Conservation (phyloP, 2,797 vertebrate genomes). For the Coendou prehensilis region DNA sequence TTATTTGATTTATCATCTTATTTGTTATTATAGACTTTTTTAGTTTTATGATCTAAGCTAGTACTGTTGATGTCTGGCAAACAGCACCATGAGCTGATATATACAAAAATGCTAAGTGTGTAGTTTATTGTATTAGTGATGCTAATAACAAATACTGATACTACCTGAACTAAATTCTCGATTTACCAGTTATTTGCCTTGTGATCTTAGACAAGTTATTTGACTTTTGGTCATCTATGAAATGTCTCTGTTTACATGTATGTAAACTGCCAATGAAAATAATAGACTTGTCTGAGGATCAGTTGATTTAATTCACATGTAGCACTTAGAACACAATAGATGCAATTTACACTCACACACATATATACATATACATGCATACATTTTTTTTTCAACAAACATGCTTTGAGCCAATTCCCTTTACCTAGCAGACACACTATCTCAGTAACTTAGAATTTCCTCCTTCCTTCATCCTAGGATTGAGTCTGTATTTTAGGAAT, state of each 20-base stretch:
- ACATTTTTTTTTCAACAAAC: background rate
- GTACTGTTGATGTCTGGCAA: conserved; percentile 63
- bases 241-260: background rate
- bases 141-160: background rate
- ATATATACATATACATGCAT: background rate
- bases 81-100: conserved; percentile 67
- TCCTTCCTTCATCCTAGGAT: background rate
- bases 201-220: background rate
- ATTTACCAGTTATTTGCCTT: background rate
- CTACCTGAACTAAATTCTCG: background rate
- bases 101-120: conserved; percentile 69
- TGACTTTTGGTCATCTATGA: background rate
- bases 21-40: conserved; percentile 75
- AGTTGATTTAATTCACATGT: background rate
- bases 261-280: background rate
- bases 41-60: conserved; percentile 74
- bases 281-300: background rate
- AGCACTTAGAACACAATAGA: background rate
- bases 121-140: conserved; percentile 64
- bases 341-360: background rate
- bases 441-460: background rate
- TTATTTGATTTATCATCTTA: conserved; percentile 74
- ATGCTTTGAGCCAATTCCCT: background rate
- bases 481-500: background rate
- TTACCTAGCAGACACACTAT: background rate